Percentiles rank a stretch among this genome's conserved stretches.
Evolutionary conservation across 2,113 vertebrate species (phyloP).

Genomic region (Gyps fulvus): DNA sequence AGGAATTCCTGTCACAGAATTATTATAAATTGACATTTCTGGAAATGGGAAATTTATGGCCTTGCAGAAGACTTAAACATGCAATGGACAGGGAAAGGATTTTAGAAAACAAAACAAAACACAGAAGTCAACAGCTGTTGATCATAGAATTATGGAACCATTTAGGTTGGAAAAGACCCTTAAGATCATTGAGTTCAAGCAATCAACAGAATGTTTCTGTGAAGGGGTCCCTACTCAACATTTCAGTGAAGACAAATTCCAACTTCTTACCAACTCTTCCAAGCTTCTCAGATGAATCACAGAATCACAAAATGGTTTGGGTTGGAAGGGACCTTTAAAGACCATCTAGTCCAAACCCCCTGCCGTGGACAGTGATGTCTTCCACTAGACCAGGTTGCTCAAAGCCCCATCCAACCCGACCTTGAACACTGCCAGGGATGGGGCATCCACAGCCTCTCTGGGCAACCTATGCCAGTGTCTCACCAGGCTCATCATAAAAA

Average conservation of each 20-base stretch:
- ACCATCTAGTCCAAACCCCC: background rate
- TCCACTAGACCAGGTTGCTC: background rate
- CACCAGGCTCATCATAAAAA: background rate
- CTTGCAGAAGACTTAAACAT: background rate
- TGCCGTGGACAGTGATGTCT: background rate
- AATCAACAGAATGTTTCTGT: background rate
- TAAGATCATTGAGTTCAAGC: background rate
- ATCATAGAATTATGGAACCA: background rate
- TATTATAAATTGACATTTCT: background rate
- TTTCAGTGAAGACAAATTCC: background rate
- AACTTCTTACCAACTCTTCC: background rate
- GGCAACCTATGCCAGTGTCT: background rate
- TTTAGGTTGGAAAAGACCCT: background rate
- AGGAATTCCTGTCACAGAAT: background rate
- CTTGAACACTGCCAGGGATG: background rate
- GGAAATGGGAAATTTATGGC: background rate
- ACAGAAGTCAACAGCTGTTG: background rate
- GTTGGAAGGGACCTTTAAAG: background rate
- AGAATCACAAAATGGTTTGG: background rate
- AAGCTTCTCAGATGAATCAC: background rate
- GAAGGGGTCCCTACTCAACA: background rate
- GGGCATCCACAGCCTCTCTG: background rate
- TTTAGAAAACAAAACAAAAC: background rate
- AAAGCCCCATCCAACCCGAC: background rate
- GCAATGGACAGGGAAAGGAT: background rate